Conservation (phyloP, 2,113 vertebrate genomes). For the Proterorhinus semilunaris region DNA sequence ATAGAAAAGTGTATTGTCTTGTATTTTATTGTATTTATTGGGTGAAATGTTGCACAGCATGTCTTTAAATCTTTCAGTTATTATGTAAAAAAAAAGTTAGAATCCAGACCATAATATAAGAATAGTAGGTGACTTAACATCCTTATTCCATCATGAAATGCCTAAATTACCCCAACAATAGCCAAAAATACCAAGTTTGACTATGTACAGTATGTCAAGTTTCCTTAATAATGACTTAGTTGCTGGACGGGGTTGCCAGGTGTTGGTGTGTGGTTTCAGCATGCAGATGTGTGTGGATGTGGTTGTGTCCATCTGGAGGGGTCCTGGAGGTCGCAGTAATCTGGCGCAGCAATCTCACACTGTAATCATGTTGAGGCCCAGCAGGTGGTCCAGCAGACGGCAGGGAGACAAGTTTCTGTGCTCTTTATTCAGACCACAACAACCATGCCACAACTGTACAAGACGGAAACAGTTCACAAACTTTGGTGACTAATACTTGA, state of each 20-base stretch:
- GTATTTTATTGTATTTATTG: too few species aligned
- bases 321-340: slow-evolving; percentile 69
- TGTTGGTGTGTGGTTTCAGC: slow-evolving; percentile 40
- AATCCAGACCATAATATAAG: too few species aligned
- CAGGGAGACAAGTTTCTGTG: slow-evolving; percentile 56
- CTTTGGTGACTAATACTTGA: too few species aligned
- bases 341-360: slow-evolving; percentile 68
- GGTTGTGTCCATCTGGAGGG: slow-evolving; percentile 66
- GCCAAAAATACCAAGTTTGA: too few species aligned
- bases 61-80: too few species aligned
- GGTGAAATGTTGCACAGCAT: too few species aligned
- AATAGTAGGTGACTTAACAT: too few species aligned
- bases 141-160: too few species aligned
- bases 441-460: slow-evolving; percentile 8
- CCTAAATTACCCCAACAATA: too few species aligned
- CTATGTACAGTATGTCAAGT: slow-evolving; percentile 29
- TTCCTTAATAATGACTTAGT: not conserved
- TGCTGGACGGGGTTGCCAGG: slow-evolving; percentile 52
- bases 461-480: not conserved
- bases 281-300: slow-evolving; percentile 29
- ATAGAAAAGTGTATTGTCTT: too few species aligned
- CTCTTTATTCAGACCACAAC: slow-evolving; percentile 33
- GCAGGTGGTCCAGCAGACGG: slow-evolving; percentile 69
- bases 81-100: too few species aligned
- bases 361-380: slow-evolving; percentile 68